Percentiles rank a stretch among this genome's conserved stretches.
Evolutionary conservation across 1,140 invertebrate species (phyloP).

Genomic region (Meteorus sp.): DNA sequence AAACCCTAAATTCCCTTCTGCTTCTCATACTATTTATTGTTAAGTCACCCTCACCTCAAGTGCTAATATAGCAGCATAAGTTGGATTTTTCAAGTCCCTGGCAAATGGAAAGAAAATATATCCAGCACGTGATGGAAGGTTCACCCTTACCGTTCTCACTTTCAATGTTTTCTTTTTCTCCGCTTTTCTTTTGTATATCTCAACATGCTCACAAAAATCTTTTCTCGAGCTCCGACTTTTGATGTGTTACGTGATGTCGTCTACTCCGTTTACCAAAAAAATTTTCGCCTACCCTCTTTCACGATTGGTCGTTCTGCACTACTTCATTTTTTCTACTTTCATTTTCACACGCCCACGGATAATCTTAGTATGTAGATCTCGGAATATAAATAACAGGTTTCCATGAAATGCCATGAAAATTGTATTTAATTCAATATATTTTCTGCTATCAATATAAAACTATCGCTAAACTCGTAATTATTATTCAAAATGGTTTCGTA

Average conservation of each 20-base stretch:
- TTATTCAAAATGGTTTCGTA: too few species aligned
- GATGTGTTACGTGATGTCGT: conserved; percentile 18
- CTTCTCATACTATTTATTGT: too few species aligned
- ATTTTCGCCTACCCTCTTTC: conserved; percentile 2
- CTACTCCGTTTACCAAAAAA: conserved; percentile 15
- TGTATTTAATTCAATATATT: too few species aligned
- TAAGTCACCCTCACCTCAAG: too few species aligned
- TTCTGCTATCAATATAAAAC: too few species aligned
- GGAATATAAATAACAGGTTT: too few species aligned
- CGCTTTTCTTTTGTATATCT: neutral
- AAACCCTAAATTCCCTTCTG: too few species aligned
- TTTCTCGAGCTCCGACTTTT: conserved; percentile 10
- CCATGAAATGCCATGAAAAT: too few species aligned
- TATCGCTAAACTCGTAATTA: too few species aligned
- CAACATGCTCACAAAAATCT: conserved; percentile 4
- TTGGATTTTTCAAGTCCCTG: neutral
- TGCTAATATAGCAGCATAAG: neutral
- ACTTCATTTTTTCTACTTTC: neutral
- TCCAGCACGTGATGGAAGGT: conserved; percentile 2
- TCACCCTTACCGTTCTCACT: conserved; percentile 18
- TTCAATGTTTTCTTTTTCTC: conserved; percentile 9
- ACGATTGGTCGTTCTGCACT: neutral
- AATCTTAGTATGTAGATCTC: too few species aligned
- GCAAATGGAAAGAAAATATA: conserved; percentile 3
- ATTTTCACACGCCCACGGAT: neutral